Evolutionary conservation across 2,113 vertebrate species (phyloP).

Genomic region (Alaudala cheleensis): DNA sequence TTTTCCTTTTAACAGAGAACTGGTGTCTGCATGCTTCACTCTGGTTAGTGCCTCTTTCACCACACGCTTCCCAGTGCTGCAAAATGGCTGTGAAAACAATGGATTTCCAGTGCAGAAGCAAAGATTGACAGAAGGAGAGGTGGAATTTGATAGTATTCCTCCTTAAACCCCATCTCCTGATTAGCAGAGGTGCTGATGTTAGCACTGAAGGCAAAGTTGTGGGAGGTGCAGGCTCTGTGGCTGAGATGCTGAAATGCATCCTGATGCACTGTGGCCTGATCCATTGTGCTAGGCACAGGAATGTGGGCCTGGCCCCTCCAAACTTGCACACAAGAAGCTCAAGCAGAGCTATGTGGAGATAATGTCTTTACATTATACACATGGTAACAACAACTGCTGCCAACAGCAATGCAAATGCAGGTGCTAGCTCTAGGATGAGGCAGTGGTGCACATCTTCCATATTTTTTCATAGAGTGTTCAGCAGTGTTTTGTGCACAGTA

Average conservation of each 20-base stretch:
- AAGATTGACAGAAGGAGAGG: background rate
- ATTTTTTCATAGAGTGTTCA: background rate
- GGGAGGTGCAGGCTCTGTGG: background rate
- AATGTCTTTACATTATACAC: background rate
- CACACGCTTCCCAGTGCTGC: background rate
- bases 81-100: background rate
- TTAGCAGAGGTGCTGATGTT: background rate
- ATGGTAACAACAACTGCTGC: background rate
- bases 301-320: background rate
- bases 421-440: background rate
- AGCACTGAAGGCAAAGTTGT: background rate
- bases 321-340: background rate
- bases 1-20: background rate
- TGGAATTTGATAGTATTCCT: background rate
- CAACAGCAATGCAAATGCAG: background rate
- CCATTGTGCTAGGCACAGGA: background rate
- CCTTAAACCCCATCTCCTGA: background rate
- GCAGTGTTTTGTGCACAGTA: background rate
- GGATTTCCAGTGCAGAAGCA: background rate
- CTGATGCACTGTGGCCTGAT: background rate
- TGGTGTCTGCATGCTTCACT: accelerated
- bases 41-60: background rate
- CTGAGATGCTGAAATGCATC: background rate
- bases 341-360: background rate
- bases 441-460: background rate